Base-by-base conservation (phyloP, 1,140 invertebrate genomes). In the Luehdorfia chinensis region DNA sequence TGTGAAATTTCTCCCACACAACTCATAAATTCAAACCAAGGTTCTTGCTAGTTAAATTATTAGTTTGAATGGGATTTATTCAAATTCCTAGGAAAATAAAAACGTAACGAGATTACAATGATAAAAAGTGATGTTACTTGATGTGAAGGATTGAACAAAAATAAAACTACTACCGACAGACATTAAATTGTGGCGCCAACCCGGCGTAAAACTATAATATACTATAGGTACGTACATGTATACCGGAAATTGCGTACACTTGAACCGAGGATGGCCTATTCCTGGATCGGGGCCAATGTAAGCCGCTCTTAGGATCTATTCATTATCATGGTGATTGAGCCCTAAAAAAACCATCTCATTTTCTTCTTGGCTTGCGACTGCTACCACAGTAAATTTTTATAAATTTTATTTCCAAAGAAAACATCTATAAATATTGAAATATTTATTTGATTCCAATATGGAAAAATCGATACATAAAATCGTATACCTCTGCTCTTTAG, bases 201-300 rank as follows among this genome's bases (percentile, higher is more conserved):
- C 47, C 53, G 47, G 55, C 65, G 65, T 73, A 59, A 65, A 66
- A 71, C 59, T 68, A 66, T 59, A 3, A 49, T 28, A 43, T 6
- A 28, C 28, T 4, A n/a, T 27, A 27, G 6, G 34, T 37, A 37
- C 45, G 50, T 50, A 61, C 44, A 65, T 37, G 47, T 55, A 59
- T 60, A 66, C 65, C 66, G 66, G 72, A 80, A 68, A 68, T 54
- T 59, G 53, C 53, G 66, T 75, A 71, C 70, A 76, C 75, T 81
- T 81, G 75, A 81, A 81, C 71, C 62, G 53, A 68, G 51, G 53
- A 78, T 66, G 60, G 69, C 58, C 69, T 74, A 77, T 75, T 80
- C 70, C 75, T 78, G 77, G 73, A 76, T 68, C 63, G 56, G 59
- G 68, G 70, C 75, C 75, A 76, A 74, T 66, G 65, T 31, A 55